These are phyloP conservation scores for Zosterops borbonicus DNA, from an alignment of 2,113 vertebrate species.

Conservation along the genomic window DNA sequence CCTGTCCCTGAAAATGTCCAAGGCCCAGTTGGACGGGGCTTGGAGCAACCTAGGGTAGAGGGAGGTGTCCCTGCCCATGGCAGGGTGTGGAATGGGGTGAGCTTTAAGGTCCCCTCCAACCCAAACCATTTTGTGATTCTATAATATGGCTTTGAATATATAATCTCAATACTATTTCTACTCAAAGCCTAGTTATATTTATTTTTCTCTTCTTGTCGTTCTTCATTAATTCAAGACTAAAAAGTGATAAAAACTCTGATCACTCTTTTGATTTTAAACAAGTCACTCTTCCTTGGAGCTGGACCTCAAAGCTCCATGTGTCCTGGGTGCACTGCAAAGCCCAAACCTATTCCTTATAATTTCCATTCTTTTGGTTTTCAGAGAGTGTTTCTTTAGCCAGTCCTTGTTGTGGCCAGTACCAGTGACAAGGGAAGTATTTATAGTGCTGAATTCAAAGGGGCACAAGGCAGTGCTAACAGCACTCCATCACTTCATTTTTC, in stretches of 20 bases:
- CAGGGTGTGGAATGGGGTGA: not conserved
- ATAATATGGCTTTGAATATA: not conserved
- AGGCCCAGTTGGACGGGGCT: accelerated
- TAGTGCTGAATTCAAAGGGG: not conserved
- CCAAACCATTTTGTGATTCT: not conserved
- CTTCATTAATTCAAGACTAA: not conserved
- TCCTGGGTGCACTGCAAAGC: not conserved
- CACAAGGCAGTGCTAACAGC: not conserved
- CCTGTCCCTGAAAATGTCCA: accelerated
- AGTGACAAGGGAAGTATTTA: not conserved
- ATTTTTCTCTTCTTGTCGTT: not conserved
- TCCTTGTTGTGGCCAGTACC: not conserved
- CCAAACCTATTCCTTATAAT: not conserved
- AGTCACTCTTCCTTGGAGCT: not conserved
- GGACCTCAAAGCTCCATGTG: not conserved
- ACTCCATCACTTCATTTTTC: not conserved
- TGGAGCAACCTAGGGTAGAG: not conserved
- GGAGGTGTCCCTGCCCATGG: not conserved
- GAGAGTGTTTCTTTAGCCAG: not conserved
- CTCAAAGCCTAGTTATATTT: not conserved
- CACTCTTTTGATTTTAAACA: not conserved
- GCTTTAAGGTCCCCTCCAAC: not conserved
- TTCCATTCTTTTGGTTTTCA: not conserved
- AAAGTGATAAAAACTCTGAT: not conserved
- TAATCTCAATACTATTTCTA: not conserved